Conservation (phyloP, 1,140 invertebrate genomes). For the Eupristina koningsbergeri region DNA sequence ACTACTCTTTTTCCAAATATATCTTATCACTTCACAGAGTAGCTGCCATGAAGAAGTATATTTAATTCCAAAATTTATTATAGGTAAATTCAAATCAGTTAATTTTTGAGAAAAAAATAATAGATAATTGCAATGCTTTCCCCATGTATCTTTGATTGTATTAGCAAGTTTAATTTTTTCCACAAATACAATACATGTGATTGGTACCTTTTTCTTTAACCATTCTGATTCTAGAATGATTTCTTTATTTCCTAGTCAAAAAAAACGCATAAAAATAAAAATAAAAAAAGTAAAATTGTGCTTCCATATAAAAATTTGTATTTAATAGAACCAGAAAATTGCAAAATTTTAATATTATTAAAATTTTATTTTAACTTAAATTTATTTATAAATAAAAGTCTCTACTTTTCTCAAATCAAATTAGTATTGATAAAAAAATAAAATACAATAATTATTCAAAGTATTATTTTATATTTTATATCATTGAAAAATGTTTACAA, state of each 20-base stretch:
- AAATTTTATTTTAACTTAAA: too few species aligned
- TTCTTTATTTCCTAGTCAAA: constrained; percentile 36
- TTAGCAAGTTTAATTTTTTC: constrained; percentile 63
- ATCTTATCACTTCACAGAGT: constrained; percentile 68
- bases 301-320: too few species aligned
- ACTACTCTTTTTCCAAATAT: constrained; percentile 60
- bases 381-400: background rate
- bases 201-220: constrained; percentile 61
- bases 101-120: constrained; percentile 64
- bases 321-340: too few species aligned
- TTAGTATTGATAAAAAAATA: background rate
- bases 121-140: constrained; percentile 64
- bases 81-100: constrained; percentile 52
- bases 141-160: constrained; percentile 67
- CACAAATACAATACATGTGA: constrained; percentile 68
- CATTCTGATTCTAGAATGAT: constrained; percentile 62
- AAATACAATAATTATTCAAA: background rate
- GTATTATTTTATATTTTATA: background rate
- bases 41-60: constrained; percentile 71
- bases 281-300: background rate
- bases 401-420: background rate
- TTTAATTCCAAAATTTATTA: constrained; percentile 63
- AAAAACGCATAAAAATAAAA: constrained; percentile 6
- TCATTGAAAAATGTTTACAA: background rate
- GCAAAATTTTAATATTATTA: too few species aligned